Conservation (phyloP, 2,113 vertebrate species). For the Megaleporinus macrocephalus region DNA sequence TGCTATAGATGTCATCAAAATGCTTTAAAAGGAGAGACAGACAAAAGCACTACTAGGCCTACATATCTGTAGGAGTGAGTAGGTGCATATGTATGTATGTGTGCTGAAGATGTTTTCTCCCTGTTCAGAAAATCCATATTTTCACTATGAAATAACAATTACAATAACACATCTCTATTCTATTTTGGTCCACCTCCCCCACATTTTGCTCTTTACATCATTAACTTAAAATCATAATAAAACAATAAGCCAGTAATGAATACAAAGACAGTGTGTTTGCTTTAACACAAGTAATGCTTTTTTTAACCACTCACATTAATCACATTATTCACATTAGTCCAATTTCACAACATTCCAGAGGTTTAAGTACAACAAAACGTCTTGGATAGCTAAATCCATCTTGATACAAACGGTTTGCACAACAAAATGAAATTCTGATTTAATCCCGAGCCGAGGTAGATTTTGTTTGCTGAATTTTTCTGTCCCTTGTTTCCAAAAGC, state of each 20-base stretch:
- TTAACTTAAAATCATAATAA: too few species aligned
- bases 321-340: too few species aligned
- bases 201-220: too few species aligned
- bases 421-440: background rate
- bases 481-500: background rate
- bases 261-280: too few species aligned
- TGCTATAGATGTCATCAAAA: background rate
- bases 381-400: background rate
- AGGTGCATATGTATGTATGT: background rate
- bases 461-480: constrained; percentile 8
- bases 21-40: background rate
- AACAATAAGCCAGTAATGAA: too few species aligned
- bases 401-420: background rate
- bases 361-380: background rate
- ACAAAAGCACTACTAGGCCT: background rate
- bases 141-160: too few species aligned
- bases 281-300: too few species aligned
- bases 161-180: too few species aligned
- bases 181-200: too few species aligned
- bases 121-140: background rate
- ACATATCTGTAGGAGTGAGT: background rate
- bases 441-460: constrained; percentile 7
- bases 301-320: too few species aligned
- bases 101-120: background rate
- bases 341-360: background rate